Conservation (phyloP, 2,888 invertebrate species). For the Dinocampus coccinellae region DNA sequence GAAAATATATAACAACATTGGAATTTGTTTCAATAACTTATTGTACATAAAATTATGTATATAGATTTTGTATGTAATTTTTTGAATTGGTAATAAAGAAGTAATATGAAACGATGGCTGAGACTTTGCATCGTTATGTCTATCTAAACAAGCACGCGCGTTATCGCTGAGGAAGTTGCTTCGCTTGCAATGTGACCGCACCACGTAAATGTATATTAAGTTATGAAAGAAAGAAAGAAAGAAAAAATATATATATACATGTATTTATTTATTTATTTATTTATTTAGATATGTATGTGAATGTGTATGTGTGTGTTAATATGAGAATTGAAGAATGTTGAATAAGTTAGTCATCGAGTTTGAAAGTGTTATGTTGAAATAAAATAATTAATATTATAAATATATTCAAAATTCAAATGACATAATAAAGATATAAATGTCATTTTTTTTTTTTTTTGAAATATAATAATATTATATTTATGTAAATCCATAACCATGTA, state of each 20-base stretch:
- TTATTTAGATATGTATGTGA: too few species aligned
- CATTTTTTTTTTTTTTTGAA: background rate
- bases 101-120: constrained; percentile 16
- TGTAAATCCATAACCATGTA: too few species aligned
- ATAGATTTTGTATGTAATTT: constrained; percentile 1
- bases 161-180: constrained; percentile 57
- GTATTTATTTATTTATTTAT: background rate
- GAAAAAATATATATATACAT: background rate
- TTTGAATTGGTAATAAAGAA: constrained; percentile 10
- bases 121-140: constrained; percentile 38
- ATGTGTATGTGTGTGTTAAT: background rate
- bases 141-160: constrained; percentile 53
- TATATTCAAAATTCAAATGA: background rate
- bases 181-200: constrained; percentile 47
- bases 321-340: background rate
- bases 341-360: background rate
- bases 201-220: background rate
- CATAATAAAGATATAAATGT: background rate
- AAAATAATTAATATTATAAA: background rate
- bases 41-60: background rate
- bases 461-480: background rate
- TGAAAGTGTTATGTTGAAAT: background rate
- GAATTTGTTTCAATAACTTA: background rate
- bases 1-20: background rate
- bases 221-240: too few species aligned